Evolutionary conservation across 2,113 vertebrate genomes (phyloP), one percentile per base, ranked within the genome.

Genomic region (Bujurquina vittata): DNA sequence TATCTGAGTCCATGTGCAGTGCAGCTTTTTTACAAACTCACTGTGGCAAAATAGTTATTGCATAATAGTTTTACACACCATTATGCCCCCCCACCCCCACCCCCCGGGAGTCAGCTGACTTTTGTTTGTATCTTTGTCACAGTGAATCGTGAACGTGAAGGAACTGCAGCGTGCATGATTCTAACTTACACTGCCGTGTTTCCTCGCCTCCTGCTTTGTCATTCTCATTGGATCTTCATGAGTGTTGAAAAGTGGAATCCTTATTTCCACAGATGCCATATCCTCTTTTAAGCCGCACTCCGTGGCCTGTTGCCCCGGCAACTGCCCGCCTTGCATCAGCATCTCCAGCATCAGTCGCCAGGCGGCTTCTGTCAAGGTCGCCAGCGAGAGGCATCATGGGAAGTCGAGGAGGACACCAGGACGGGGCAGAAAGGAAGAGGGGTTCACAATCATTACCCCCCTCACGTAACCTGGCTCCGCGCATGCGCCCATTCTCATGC

Each of bases 301-400:
- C 69, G 2, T 17, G 76, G 55, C 85, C 12, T 7, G 85, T 89
- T 85, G 81, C 79, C 80, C 15, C 7, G 2, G 82, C 59, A 84
- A 87, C 82, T 43, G 26, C 35, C 26, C 62, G 35, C 4, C 22
- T 87, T 83, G 85, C 93, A 84, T 92, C 91, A 93, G 79, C 88
- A 89, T 85, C 93, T 52, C 87, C 92, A 90, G 83, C 93, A 87
- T 74, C 77, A 69, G 79, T 75, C 90, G 77, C 84, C 61, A 81
- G 15, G 65, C 37, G 3, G 35, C 54, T 40, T 0, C 79, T 46
- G 80, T 93, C 93, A 96, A 95, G 95, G 95, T 96, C 95, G 88
- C 81, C 23, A 11, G 62, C 79, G 91, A 72, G 76, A 81, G 14
- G 90, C 92, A 94, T 92, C 37, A 92, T 87, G 92, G 93, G 93